Conservation (phyloP, 1,140 invertebrate species). For the Triops longicaudatus region DNA sequence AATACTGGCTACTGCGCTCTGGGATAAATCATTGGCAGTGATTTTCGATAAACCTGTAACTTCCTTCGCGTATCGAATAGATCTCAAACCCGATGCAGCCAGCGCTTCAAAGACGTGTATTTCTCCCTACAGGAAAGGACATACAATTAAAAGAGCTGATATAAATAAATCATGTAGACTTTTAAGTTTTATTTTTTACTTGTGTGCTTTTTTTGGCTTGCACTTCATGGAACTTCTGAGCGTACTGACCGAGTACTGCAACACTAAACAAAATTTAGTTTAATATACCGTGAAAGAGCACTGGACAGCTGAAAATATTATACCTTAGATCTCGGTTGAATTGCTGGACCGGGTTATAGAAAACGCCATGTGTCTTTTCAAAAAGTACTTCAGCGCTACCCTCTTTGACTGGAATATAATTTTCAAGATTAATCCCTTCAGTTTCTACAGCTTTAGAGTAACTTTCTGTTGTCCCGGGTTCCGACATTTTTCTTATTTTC, state of each 20-base stretch:
- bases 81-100: constrained; percentile 87
- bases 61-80: constrained; percentile 94
- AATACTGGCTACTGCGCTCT: constrained; percentile 76
- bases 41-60: constrained; percentile 70
- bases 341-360: constrained; percentile 96
- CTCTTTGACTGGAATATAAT: constrained; percentile 46
- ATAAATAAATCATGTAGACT: background rate
- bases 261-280: constrained; percentile 41
- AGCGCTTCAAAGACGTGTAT: constrained; percentile 82
- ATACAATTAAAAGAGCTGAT: background rate
- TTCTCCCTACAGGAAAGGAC: constrained; percentile 47
- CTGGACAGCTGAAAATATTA: background rate
- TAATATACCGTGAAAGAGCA: background rate
- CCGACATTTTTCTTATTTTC: too few relatives aligned
- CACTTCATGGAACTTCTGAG: constrained; percentile 40
- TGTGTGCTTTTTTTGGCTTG: constrained; percentile 29
- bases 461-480: too few relatives aligned
- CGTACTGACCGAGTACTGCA: constrained; percentile 51
- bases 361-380: constrained; percentile 59
- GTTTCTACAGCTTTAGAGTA: background rate
- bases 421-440: background rate
- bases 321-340: constrained; percentile 93
- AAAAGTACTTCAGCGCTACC: constrained; percentile 63
- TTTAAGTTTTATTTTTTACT: constrained; percentile 25
- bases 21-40: constrained; percentile 90